Evolutionary conservation across 2,797 vertebrate genomes (phyloP).

Genomic region (Clamator glandarius): DNA sequence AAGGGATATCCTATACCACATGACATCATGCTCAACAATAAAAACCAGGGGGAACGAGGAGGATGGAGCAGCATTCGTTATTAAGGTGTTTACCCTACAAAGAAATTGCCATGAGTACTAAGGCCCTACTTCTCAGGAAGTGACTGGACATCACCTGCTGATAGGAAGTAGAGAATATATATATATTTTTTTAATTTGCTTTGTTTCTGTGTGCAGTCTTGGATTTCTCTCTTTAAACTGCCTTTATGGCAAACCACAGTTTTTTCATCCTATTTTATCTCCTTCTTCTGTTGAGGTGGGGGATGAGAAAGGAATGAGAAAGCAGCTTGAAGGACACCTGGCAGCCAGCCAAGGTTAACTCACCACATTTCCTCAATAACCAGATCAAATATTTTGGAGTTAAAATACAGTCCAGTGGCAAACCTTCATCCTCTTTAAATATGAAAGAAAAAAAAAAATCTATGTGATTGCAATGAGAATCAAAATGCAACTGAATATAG

Average conservation of each 20-base stretch:
- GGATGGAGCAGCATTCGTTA: too few species aligned
- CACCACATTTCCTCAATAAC: background rate
- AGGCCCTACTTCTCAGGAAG: background rate
- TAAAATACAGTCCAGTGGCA: background rate
- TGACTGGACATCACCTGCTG: rapidly evolving
- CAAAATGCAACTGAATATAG: background rate
- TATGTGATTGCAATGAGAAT: background rate
- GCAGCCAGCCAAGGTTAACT: background rate
- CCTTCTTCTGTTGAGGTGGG: background rate
- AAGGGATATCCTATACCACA: too few species aligned
- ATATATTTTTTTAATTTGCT: background rate
- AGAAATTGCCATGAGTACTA: background rate
- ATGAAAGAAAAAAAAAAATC: background rate
- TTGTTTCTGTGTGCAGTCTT: background rate
- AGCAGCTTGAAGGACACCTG: background rate
- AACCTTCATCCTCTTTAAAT: background rate
- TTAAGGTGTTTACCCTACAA: too few species aligned
- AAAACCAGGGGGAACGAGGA: too few species aligned
- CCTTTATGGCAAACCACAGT: background rate
- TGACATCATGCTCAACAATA: too few species aligned
- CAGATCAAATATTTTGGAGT: background rate
- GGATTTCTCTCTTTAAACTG: background rate
- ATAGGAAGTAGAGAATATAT: background rate
- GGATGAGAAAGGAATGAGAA: background rate
- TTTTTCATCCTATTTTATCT: background rate